phyloP scores from a whole-genome alignment of 2,888 invertebrate species.

The Neoaliturus tenellus region DNA sequence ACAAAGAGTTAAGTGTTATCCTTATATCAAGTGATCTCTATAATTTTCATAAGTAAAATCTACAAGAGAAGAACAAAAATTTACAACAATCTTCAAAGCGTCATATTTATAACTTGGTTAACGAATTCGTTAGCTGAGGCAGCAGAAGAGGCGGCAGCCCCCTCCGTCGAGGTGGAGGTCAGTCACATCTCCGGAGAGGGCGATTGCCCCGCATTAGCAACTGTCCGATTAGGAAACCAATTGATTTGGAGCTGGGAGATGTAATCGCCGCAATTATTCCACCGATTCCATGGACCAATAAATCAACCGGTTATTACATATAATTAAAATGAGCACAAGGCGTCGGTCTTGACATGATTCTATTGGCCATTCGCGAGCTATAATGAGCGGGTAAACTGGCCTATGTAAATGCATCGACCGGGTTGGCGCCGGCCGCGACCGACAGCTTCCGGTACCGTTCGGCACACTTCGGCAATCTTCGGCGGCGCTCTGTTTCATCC shows the following conservation, averaged over 20 bases:
- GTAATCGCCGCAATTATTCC: slow-evolving; percentile 37
- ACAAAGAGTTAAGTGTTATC: too few relatives aligned
- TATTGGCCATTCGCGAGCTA: slow-evolving; percentile 31
- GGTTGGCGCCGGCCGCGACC: slow-evolving; percentile 24
- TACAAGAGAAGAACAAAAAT: too few relatives aligned
- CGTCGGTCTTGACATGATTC: slow-evolving; percentile 46
- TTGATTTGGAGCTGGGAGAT: slow-evolving; percentile 27
- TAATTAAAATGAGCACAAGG: slow-evolving; percentile 40
- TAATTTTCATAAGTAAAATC: too few relatives aligned
- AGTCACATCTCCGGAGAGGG: neutral
- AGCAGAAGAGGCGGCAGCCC: too few relatives aligned
- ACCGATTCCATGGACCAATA: slow-evolving; percentile 1
- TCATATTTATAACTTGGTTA: too few relatives aligned
- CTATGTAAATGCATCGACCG: slow-evolving; percentile 28
- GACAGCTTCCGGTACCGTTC: slow-evolving; percentile 12
- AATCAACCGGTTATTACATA: slow-evolving; percentile 37
- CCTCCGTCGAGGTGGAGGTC: neutral
- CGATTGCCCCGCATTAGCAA: neutral
- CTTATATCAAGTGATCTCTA: too few relatives aligned
- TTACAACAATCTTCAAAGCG: too few relatives aligned
- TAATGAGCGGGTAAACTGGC: slow-evolving; percentile 35
- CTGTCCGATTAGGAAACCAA: slow-evolving; percentile 41
- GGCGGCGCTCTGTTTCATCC: neutral
- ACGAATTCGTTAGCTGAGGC: too few relatives aligned
- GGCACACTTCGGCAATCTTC: slow-evolving; percentile 22